phyloP scores from a whole-genome alignment of 2,888 invertebrate species.

The Thereva nobilitata region DNA sequence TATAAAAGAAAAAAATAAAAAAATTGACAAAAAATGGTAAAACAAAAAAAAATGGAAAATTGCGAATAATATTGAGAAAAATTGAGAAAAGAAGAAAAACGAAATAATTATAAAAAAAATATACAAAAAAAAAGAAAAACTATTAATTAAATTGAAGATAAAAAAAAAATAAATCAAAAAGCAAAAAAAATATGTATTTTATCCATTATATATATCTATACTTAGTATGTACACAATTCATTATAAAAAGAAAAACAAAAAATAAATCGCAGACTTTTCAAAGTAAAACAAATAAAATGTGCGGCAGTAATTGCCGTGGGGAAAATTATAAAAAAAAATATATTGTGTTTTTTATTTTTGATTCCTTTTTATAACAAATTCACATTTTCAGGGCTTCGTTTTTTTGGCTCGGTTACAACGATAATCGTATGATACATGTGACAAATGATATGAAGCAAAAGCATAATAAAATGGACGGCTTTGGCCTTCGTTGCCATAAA shows the following conservation, averaged over 20 bases:
- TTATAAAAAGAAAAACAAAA: conserved; percentile 1
- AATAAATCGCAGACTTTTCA: conserved; percentile 41
- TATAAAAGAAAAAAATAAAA: conserved; percentile 2
- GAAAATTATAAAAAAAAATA: conserved; percentile 9
- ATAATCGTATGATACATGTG: too few species aligned
- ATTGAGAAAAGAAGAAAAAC: not conserved
- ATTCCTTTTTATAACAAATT: too few species aligned
- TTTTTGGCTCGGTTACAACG: too few species aligned
- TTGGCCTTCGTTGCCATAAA: too few species aligned
- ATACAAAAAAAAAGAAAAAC: not conserved
- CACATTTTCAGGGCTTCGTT: too few species aligned
- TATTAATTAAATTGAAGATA: conserved; percentile 16
- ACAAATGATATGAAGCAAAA: too few species aligned
- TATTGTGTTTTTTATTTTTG: conserved; percentile 5
- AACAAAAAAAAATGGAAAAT: not conserved
- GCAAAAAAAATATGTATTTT: conserved; percentile 36
- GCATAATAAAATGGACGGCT: too few species aligned
- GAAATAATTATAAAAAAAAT: not conserved
- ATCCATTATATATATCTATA: conserved; percentile 34
- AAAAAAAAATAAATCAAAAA: conserved; percentile 29
- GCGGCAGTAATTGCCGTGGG: conserved; percentile 24
- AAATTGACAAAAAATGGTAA: not conserved
- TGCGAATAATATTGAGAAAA: not conserved
- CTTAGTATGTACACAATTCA: conserved; percentile 37
- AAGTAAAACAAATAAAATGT: conserved; percentile 27